A percentile compares a stretch with the other conserved stretches of the same genome.
Conservation (phyloP, 2,888 invertebrate genomes). For the Perdita meconis region DNA sequence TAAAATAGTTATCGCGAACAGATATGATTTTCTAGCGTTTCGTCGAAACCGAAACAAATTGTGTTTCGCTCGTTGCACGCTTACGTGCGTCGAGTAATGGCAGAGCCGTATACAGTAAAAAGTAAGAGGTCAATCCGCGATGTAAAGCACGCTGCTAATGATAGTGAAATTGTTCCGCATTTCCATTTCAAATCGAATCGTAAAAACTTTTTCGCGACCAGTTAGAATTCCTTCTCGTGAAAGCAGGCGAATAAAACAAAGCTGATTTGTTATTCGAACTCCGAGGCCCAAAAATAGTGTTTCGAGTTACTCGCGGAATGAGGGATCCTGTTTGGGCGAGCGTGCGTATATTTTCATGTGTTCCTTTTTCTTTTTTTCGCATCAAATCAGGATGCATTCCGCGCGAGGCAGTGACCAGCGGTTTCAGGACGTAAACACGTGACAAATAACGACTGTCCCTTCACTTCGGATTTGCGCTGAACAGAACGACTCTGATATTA, state of each 20-base stretch:
- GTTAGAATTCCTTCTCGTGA: constrained; percentile 19
- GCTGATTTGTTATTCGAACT: constrained; percentile 43
- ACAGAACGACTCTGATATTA: background rate
- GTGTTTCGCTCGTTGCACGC: background rate
- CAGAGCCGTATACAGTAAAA: background rate
- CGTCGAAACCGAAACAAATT: background rate
- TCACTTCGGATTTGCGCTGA: background rate
- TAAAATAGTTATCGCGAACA: background rate
- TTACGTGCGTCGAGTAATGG: background rate
- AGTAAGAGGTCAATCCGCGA: constrained; percentile 18
- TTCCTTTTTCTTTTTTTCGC: constrained; percentile 1
- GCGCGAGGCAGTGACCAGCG: constrained; percentile 1
- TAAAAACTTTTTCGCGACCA: background rate
- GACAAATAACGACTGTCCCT: background rate
- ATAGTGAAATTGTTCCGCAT: constrained; percentile 18
- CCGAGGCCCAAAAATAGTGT: constrained; percentile 34
- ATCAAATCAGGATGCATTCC: background rate
- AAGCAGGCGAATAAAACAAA: constrained; percentile 22
- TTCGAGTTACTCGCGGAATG: constrained; percentile 15
- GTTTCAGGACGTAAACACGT: background rate
- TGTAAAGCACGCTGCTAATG: constrained; percentile 18
- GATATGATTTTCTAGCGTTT: background rate
- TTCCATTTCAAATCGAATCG: background rate
- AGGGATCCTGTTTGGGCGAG: constrained; percentile 2
- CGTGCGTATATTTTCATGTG: background rate